These are phyloP conservation scores for Lycaon pictus DNA, from an alignment of 2,113 vertebrate genomes.

Conservation along the genomic window DNA sequence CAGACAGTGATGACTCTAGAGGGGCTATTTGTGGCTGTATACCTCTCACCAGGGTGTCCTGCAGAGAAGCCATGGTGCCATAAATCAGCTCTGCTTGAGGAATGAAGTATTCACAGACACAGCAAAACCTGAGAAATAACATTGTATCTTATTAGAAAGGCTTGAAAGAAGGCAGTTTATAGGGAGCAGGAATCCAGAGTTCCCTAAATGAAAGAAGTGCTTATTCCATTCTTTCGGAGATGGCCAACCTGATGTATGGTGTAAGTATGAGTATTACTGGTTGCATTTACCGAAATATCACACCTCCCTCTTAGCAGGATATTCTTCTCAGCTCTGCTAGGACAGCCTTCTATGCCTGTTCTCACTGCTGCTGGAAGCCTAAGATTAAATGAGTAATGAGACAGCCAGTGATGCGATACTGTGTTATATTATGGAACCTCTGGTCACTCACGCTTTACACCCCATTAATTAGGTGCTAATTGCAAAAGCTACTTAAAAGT, in stretches of 20 bases:
- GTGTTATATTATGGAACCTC: neutral
- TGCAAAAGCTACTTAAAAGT: slow-evolving; percentile 63
- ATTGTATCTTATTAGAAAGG: neutral
- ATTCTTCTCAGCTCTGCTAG: neutral
- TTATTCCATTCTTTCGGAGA: neutral
- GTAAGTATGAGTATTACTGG: neutral
- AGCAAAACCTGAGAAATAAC: neutral
- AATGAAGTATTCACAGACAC: neutral
- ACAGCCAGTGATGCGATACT: neutral
- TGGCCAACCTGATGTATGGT: neutral
- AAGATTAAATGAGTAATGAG: slow-evolving; percentile 54
- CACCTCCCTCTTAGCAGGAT: neutral
- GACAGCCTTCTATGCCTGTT: neutral
- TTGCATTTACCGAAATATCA: neutral
- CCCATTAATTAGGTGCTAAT: slow-evolving; percentile 70
- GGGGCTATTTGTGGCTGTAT: neutral
- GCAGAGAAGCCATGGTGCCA: neutral
- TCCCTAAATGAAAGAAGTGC: neutral
- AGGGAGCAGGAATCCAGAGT: neutral
- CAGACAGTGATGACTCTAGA: neutral
- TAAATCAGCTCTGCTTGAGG: neutral
- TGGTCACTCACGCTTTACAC: slow-evolving; percentile 50
- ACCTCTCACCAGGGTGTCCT: accelerated
- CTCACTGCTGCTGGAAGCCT: neutral
- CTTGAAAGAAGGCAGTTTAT: neutral